These are phyloP conservation scores for Bovichtus diacanthus DNA, from an alignment of 2,797 vertebrate species.

Conservation along the genomic window DNA sequence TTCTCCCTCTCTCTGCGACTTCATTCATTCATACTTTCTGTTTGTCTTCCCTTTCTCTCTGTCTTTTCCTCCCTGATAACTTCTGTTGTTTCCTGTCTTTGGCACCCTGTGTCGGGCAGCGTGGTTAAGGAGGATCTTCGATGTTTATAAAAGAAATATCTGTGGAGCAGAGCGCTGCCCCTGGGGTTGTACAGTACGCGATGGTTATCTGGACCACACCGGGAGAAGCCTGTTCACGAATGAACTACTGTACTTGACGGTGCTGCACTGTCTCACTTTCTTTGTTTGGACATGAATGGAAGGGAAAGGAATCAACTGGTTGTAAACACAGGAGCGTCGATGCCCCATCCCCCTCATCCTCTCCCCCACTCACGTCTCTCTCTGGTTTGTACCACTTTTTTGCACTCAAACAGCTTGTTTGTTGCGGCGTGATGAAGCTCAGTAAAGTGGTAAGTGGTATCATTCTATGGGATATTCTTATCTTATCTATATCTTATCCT, in stretches of 20 bases:
- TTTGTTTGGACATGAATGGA: constrained; percentile 81
- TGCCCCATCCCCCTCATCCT: constrained; percentile 10
- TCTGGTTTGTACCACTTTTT: constrained; percentile 17
- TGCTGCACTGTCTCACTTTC: constrained; percentile 76
- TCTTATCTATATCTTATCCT: not conserved
- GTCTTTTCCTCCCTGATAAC: not conserved
- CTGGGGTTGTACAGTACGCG: constrained; percentile 67
- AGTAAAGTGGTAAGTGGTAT: not conserved
- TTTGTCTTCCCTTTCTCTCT: constrained; percentile 16
- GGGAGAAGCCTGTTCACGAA: constrained; percentile 52
- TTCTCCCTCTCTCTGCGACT: not conserved
- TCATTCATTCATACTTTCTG: constrained; percentile 40
- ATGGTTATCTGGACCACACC: constrained; percentile 82
- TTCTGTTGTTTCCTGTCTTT: constrained; percentile 30
- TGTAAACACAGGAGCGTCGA: constrained; percentile 62
- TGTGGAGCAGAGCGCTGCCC: constrained; percentile 56
- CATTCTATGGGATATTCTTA: not conserved
- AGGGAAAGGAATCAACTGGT: constrained; percentile 66
- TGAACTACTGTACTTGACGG: constrained; percentile 63
- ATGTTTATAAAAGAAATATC: constrained; percentile 76
- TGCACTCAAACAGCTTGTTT: constrained; percentile 6
- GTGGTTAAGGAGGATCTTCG: constrained; percentile 24
- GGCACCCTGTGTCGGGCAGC: constrained; percentile 6
- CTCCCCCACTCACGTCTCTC: constrained; percentile 47
- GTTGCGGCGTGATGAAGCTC: not conserved